Base-by-base conservation (phyloP, 1,140 invertebrate species). In the Drosophila rufa region DNA sequence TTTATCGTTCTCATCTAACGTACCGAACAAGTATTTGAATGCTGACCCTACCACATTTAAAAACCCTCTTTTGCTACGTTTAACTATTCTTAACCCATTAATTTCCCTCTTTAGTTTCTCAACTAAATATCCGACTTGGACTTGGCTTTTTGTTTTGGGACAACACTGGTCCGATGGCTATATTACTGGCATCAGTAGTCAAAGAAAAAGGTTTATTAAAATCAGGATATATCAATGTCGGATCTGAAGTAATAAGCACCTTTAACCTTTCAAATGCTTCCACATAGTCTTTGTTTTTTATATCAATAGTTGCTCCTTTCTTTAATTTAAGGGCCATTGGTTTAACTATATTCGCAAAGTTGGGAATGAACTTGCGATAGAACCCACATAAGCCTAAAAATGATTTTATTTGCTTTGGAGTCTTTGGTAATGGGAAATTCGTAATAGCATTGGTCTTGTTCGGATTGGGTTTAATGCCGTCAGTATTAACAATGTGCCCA, bases 91-190 rank as follows among this genome's bases (percentile, higher is more conserved):
- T 38, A 38, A 38, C 36, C 36, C 36, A 38, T 38, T 38, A 22
- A 38, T 38, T 38, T 42, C 40, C 5, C 15, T 42, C 6, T 15
- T 42, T 42, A 42, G 6, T n/a, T n/a, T 42, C 15, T 22, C 2
- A 1, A 19, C 1, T 19, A 0, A 19, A 1, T 1, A 1, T 19
- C 1, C 19, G 0, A 1, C 19, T 19, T 0, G 19, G 1, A 19
- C 0, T 1, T 1, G 19, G 19, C 1, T 19, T 19, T 19, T 19
- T 0, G 19, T 19, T 19, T 19, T 19, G 19, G 19, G 19, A 19
- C 19, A 19, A 19, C 19, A 19, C 19, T 19, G 19, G 1, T 19
- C 19, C 25, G 25, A 27, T 27, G 25, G 25, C 25, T 27, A 27
- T 27, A 27, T 27, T 27, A 27, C 25, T 27, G 25, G 25, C 25